Evolutionary conservation across 2,797 vertebrate genomes (phyloP).

Genomic region (Bucorvus abyssinicus): DNA sequence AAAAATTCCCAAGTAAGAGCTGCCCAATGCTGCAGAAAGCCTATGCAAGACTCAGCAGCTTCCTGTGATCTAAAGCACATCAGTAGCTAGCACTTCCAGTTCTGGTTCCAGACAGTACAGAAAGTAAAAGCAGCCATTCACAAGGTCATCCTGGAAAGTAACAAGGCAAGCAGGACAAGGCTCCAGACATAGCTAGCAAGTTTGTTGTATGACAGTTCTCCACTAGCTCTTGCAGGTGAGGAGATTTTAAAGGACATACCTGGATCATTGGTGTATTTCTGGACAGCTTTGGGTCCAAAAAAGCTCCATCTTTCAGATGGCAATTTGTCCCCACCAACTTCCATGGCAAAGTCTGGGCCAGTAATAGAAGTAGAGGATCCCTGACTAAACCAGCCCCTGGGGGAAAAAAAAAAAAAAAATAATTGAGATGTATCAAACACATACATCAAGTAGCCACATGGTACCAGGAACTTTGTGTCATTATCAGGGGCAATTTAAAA

Average conservation of each 20-base stretch:
- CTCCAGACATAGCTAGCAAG: background rate
- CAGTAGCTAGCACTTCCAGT: background rate
- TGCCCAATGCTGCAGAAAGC: background rate
- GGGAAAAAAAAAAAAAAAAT: background rate
- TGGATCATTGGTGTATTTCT: slow-evolving; percentile 72
- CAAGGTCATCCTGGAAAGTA: background rate
- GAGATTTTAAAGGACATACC: slow-evolving; percentile 55
- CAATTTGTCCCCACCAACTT: slow-evolving; percentile 65
- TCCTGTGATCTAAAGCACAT: background rate
- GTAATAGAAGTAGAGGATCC: slow-evolving; percentile 71
- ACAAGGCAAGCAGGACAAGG: background rate
- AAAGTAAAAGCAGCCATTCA: background rate
- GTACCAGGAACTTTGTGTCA: background rate
- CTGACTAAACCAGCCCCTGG: slow-evolving; percentile 78
- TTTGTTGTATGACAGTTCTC: background rate
- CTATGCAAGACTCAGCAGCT: background rate
- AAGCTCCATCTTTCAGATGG: slow-evolving; percentile 77
- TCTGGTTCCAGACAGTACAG: background rate
- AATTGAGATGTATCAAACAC: background rate
- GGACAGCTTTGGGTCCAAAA: slow-evolving; percentile 75
- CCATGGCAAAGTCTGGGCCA: slow-evolving; percentile 58
- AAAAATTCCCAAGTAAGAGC: background rate
- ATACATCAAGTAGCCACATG: background rate
- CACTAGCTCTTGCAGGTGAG: background rate
- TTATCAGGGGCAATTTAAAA: background rate